These are phyloP conservation scores for Siderastrea radians DNA, from an alignment of 92 coral and sea anemone genomes.

Conservation along the genomic window DNA sequence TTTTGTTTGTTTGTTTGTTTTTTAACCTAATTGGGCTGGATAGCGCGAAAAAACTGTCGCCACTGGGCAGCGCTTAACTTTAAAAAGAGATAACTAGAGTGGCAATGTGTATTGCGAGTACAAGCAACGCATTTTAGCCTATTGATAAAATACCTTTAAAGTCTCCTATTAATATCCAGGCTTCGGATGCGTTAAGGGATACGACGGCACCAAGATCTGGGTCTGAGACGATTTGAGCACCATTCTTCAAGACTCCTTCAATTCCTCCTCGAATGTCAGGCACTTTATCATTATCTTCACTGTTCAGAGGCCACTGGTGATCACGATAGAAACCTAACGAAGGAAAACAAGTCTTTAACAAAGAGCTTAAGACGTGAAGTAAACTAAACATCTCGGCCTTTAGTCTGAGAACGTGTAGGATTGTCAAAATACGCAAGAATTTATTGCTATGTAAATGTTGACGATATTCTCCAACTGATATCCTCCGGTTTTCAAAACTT, in stretches of 20 bases:
- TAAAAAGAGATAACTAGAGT: no score
- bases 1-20: no score
- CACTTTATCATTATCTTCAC: conserved; percentile 53
- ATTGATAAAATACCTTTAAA: conserved; percentile 66
- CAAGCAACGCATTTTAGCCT: no score
- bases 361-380: neutral
- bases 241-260: conserved; percentile 62
- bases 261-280: conserved; percentile 60
- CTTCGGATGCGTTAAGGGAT: conserved; percentile 68
- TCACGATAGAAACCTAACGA: conserved; percentile 80
- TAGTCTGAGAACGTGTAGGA: no score
- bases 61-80: no score
- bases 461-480: no score
- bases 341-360: neutral
- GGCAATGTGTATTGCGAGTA: no score
- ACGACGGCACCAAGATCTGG: conserved; percentile 75
- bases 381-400: neutral
- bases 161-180: conserved; percentile 85
- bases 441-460: no score
- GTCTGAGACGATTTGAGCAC: conserved; percentile 64
- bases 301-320: conserved; percentile 80
- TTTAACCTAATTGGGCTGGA: no score
- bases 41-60: no score
- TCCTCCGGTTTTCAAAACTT: no score
- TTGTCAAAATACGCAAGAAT: no score